These are phyloP conservation scores for Cygnus buccinator DNA, from an alignment of 2,113 vertebrate genomes.

Conservation along the genomic window DNA sequence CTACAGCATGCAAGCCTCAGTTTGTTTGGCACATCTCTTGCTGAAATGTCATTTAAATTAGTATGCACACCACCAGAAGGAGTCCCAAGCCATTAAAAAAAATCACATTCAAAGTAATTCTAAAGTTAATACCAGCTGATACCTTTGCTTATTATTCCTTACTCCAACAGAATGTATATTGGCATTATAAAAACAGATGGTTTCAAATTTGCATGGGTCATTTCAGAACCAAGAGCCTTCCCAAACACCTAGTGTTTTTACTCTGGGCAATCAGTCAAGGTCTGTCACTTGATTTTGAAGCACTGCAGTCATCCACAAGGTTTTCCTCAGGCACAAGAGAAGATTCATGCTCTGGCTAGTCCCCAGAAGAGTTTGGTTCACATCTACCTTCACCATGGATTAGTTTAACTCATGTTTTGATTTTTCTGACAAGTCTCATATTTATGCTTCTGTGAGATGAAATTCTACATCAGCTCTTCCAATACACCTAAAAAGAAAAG, in stretches of 20 bases:
- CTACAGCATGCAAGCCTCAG: not conserved
- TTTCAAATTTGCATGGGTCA: not conserved
- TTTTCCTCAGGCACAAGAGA: not conserved
- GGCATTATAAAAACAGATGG: not conserved
- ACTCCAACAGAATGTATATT: not conserved
- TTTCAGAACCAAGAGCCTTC: not conserved
- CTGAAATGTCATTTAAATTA: constrained; percentile 53
- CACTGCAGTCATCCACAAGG: not conserved
- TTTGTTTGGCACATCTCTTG: constrained; percentile 31
- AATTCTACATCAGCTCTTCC: not conserved
- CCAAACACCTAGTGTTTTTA: not conserved
- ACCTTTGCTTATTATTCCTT: not conserved
- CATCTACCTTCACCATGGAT: not conserved
- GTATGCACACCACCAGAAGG: not conserved
- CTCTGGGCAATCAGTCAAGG: not conserved
- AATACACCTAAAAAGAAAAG: not conserved
- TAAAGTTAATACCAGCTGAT: not conserved
- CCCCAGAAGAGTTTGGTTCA: not conserved
- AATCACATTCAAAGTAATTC: constrained; percentile 33
- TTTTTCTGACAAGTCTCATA: not conserved
- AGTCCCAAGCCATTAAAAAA: constrained; percentile 19
- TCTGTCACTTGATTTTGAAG: not conserved
- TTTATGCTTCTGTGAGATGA: not conserved
- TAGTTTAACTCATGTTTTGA: not conserved
- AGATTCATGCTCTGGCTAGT: not conserved